Evolutionary conservation across 2,888 invertebrate genomes (phyloP), one percentile per base, ranked within the genome.

Genomic region (Margaritifera margaritifera): DNA sequence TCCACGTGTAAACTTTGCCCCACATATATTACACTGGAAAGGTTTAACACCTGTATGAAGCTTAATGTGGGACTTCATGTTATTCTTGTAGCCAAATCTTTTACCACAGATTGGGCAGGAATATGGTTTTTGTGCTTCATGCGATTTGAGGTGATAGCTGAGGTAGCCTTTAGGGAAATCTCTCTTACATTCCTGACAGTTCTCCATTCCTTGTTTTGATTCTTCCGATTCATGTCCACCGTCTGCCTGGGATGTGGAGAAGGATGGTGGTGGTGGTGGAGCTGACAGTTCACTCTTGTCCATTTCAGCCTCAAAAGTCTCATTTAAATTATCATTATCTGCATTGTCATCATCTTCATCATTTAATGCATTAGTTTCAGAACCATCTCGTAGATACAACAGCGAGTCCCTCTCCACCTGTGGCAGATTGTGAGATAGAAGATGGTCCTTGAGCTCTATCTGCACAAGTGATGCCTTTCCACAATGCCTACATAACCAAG

Each of bases 21-120:
- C 83, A 72, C 86, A 86, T 60, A 85, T 78, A 66, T 82, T 80
- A 69, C 86, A 86, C 66, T 84, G 84, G 73, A 85, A 84, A 15
- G 85, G 86, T 71, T 86, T 86, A 42, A 85, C 80, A 55, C 86
- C 86, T 31, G 81, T 83, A 67, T 86, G 86, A 8, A 85, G 80
- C 72, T 86, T 86, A 72, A 86, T 80, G 70, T 86, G 86, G 8
- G 85, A 85, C 73, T 86, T 86, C 85, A 86, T 85, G 77, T 86
- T 86, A 74, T 86, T 86, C 69, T 85, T 84, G 78, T 86, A 86
- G 58, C 86, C 86, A 75, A 86, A 86, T 54, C 85, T 71, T 72
- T 86, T 86, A 31, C 80, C 80, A 69, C 86, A 86, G 22, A 84
- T 80, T 19, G 86, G 83, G 63, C 86, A 86, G 52, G 83, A 83